Evolutionary conservation across 2,113 vertebrate species (phyloP).

Genomic region (Psophia crepitans): DNA sequence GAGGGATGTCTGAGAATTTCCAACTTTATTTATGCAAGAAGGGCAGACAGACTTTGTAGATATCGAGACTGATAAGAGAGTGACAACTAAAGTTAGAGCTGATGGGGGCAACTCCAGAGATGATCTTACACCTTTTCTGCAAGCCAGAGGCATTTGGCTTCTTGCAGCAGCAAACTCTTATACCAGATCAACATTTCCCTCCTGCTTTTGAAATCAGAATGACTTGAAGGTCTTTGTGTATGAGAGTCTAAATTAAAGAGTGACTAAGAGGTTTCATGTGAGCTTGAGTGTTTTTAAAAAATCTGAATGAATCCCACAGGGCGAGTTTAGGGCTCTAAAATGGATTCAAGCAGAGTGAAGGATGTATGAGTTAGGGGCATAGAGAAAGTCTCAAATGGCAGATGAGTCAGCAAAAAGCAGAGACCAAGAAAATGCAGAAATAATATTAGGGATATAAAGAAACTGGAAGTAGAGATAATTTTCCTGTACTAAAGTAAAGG

Average conservation of each 20-base stretch:
- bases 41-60: background rate
- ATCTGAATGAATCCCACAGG: background rate
- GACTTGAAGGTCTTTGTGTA: background rate
- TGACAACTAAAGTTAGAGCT: background rate
- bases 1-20: background rate
- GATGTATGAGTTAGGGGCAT: background rate
- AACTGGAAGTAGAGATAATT: conserved; percentile 33
- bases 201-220: background rate
- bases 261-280: conserved; percentile 3
- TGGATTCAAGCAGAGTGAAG: background rate
- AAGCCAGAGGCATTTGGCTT: background rate
- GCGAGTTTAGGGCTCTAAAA: background rate
- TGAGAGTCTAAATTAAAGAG: background rate
- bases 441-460: background rate
- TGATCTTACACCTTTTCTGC: background rate
- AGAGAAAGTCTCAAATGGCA: background rate
- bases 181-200: background rate
- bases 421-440: background rate
- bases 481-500: background rate
- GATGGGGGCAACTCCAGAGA: background rate
- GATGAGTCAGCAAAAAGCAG: background rate
- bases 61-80: background rate
- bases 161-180: background rate
- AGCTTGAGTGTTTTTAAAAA: background rate
- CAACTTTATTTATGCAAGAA: background rate